Conservation (phyloP, 2,113 vertebrate genomes). For the Salvelinus alpinus region DNA sequence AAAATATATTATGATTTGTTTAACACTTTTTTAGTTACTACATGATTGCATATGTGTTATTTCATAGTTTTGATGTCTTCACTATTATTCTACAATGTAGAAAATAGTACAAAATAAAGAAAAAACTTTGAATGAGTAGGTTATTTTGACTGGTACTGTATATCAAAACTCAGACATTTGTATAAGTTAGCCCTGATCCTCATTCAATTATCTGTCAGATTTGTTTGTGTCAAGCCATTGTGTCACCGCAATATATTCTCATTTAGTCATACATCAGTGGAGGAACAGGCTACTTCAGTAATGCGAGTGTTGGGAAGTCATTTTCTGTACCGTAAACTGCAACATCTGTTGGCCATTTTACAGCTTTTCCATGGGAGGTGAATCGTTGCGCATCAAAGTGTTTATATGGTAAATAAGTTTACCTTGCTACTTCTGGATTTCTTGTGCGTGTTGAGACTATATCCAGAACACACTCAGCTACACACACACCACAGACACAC, state of each 20-base stretch:
- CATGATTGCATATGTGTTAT: too few species aligned
- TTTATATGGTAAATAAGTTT: conserved; percentile 27
- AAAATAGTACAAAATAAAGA: too few species aligned
- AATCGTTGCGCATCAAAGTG: conserved; percentile 27
- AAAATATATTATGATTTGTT: too few species aligned
- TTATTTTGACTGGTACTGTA: neutral
- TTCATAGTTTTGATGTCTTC: too few species aligned
- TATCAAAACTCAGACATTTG: neutral
- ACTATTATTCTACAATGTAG: too few species aligned
- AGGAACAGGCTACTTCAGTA: neutral
- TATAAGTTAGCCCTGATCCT: neutral
- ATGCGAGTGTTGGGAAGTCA: conserved; percentile 18
- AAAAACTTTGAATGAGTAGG: too few species aligned
- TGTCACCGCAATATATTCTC: neutral
- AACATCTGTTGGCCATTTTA: conserved; percentile 47
- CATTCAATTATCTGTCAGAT: neutral
- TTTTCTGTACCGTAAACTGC: conserved; percentile 39
- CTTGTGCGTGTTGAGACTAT: neutral
- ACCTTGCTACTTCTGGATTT: conserved; percentile 4
- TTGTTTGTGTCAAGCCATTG: neutral
- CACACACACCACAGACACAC: neutral
- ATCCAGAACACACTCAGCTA: neutral
- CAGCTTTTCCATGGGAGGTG: conserved; percentile 27
- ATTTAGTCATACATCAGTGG: neutral
- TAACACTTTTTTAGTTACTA: too few species aligned